Evolutionary conservation across 2,113 vertebrate genomes (phyloP), one percentile per base, ranked within the genome.

Genomic region (Coreoperca whiteheadi): DNA sequence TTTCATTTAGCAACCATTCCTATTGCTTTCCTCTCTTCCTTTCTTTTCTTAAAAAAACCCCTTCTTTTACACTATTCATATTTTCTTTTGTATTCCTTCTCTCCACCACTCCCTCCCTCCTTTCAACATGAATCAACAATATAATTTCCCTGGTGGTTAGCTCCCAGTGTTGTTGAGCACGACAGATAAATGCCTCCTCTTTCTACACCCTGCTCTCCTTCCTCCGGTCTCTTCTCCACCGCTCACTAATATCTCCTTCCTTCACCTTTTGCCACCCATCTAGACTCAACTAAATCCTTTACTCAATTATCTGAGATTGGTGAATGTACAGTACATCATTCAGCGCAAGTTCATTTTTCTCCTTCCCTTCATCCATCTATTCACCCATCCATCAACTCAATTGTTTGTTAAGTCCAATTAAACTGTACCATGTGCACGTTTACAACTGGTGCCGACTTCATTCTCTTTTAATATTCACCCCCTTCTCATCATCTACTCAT

Each of bases 341-440:
- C 56, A 66, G 34, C 32, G 21, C 64, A 6, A 8, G 7, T 57
- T 46, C 11, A 76, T 81, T 43, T 28, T 48, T 76, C 50, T 53
- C n/a, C n/a, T 78, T 61, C 41, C 37, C 60, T 41, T 43, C 34
- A 41, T 70, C 23, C 32, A 74, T 79, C 30, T 20, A 50, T n/a
- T 15, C 39, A 74, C 59, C 56, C 73, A 84, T 79, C 59, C 59
- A 78, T 84, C 81, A 86, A 43, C 76, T 78, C 41, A 87, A 73
- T 48, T 84, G 85, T 60, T 79, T 80, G 61, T 61, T 78, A 71
- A 79, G 86, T 88, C 75, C 50, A 80, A 84, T 91, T 85, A 85
- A 68, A 85, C 39, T 41, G 32, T 11, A 77, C 21, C 21, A 20
- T 74, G n/a, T 84, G 48, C 57, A 37, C 46, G 18, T 83, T 81